Percentiles rank a stretch among this genome's conserved stretches.
phyloP scores from a whole-genome alignment of 2,797 vertebrate species.

The Mycteria americana region DNA sequence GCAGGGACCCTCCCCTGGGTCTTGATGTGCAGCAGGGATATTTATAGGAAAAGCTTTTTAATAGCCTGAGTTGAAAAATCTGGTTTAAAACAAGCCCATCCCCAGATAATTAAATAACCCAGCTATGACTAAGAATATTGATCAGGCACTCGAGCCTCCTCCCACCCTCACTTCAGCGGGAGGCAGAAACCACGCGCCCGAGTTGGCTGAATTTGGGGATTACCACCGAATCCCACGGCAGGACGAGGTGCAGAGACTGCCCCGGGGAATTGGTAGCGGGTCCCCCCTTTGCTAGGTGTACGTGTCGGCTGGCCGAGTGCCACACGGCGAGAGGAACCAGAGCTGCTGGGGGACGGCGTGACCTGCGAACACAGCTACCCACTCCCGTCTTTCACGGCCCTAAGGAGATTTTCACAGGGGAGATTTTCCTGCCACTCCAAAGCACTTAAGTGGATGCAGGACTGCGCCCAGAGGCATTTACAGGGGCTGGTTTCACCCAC shows the following conservation, averaged over 20 bases:
- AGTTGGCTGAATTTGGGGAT: not conserved
- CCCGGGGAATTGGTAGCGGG: rapidly evolving
- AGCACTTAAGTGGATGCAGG: not conserved
- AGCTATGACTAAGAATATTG: not conserved
- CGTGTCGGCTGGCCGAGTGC: not conserved
- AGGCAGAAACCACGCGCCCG: rapidly evolving
- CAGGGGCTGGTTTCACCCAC: rapidly evolving
- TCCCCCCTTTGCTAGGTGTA: not conserved
- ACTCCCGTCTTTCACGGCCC: rapidly evolving
- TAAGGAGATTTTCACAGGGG: not conserved
- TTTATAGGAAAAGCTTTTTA: conserved; percentile 40
- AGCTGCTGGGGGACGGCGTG: not conserved
- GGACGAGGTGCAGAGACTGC: not conserved
- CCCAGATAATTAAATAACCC: conserved; percentile 11
- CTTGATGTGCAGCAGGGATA: not conserved
- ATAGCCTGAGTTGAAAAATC: not conserved
- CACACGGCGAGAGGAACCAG: rapidly evolving
- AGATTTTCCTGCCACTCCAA: not conserved
- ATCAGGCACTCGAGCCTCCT: not conserved
- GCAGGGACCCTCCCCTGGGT: not conserved
- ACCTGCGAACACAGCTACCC: not conserved
- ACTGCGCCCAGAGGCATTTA: rapidly evolving
- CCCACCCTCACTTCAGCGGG: not conserved
- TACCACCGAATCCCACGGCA: rapidly evolving
- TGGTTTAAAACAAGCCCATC: not conserved